Evolutionary conservation across 2,888 invertebrate species (phyloP).

Genomic region (Dryomyza anilis): DNA sequence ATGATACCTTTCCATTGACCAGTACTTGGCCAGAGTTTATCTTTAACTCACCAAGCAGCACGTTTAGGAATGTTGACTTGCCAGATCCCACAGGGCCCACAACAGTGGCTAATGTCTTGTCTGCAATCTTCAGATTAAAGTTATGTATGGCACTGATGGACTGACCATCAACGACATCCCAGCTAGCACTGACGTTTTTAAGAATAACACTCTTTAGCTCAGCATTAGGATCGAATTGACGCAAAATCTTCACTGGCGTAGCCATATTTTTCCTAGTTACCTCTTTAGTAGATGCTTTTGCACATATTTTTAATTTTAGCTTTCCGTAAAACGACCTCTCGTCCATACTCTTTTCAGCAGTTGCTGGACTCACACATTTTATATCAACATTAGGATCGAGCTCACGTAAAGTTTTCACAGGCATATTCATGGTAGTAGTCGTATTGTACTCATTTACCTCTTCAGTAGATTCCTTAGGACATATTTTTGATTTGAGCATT

Average conservation of each 20-base stretch:
- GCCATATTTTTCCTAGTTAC: no score
- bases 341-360: no score
- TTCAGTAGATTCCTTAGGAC: constrained; percentile 15
- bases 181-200: constrained; percentile 63
- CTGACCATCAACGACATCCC: constrained; percentile 56
- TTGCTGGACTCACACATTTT: no score
- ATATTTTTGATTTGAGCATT: neutral
- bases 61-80: constrained; percentile 74
- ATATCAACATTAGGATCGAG: no score
- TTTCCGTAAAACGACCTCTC: no score
- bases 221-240: constrained; percentile 44
- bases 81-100: constrained; percentile 79
- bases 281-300: no score
- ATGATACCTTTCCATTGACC: constrained; percentile 71
- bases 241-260: neutral
- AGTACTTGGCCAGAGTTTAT: constrained; percentile 66
- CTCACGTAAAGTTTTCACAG: no score
- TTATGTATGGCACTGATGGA: constrained; percentile 49
- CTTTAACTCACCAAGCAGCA: constrained; percentile 74
- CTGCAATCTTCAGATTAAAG: constrained; percentile 62
- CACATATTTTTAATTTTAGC: no score
- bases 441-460: constrained; percentile 30
- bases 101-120: constrained; percentile 60
- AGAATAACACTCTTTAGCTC: constrained; percentile 55
- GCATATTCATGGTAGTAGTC: no score